Percentiles rank a stretch among this genome's conserved stretches.
These are phyloP conservation scores for Sebastolobus alascanus DNA, from an alignment of 2,797 vertebrate species.

Conservation along the genomic window DNA sequence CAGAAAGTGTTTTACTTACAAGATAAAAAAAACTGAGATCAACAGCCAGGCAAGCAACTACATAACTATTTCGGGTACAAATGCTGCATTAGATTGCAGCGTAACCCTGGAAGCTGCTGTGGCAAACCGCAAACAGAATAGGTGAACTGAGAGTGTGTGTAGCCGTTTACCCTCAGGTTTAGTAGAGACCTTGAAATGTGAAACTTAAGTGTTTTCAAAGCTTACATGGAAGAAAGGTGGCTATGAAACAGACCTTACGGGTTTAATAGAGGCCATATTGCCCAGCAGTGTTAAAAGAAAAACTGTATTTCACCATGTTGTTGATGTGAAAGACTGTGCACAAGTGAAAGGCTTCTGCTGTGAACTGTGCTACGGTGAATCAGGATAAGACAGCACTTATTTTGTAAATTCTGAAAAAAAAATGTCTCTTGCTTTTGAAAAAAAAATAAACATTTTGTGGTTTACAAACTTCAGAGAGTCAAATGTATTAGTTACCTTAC, in stretches of 20 bases:
- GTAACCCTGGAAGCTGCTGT: slow-evolving; percentile 27
- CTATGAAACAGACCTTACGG: slow-evolving; percentile 38
- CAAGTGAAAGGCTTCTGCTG: slow-evolving; percentile 16
- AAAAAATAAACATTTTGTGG: not conserved
- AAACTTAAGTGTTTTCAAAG: slow-evolving; percentile 50
- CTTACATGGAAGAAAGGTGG: slow-evolving; percentile 32
- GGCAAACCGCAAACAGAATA: slow-evolving; percentile 38
- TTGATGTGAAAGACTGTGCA: slow-evolving; percentile 29
- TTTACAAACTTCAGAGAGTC: not conserved
- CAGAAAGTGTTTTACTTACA: not conserved
- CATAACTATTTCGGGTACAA: not conserved
- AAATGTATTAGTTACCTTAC: slow-evolving; percentile 6
- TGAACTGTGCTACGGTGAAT: not conserved
- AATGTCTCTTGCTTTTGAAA: not conserved
- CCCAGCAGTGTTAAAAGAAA: slow-evolving; percentile 14
- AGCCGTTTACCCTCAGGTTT: slow-evolving; percentile 55
- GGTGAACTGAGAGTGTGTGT: slow-evolving; percentile 26
- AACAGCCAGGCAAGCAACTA: slow-evolving; percentile 13
- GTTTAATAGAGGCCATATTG: slow-evolving; percentile 44
- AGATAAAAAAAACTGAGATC: not conserved
- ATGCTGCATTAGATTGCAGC: slow-evolving; percentile 3
- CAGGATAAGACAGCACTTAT: not conserved
- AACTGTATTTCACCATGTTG: slow-evolving; percentile 7
- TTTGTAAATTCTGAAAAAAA: not conserved
- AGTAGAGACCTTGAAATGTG: slow-evolving; percentile 48